A percentile compares a stretch with the other conserved stretches of the same genome.
Evolutionary conservation across 2,113 vertebrate genomes (phyloP).

Genomic region (Peromyscus californicus): DNA sequence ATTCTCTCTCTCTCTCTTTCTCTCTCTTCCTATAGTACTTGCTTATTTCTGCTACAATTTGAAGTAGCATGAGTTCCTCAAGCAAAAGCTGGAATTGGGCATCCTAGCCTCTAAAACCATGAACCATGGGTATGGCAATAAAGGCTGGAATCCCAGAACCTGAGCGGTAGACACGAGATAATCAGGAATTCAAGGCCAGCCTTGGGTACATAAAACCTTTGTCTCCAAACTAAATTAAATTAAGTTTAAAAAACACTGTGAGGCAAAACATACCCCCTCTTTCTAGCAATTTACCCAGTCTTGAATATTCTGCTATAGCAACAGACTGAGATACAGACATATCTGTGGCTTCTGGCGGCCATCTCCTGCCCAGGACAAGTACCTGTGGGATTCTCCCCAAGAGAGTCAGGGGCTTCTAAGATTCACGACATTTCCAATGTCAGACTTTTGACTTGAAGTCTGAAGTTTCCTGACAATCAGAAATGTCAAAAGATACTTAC

Average conservation of each 20-base stretch:
- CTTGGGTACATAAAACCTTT: background rate
- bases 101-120: background rate
- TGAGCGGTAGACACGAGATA: background rate
- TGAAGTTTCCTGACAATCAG: background rate
- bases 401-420: background rate
- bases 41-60: background rate
- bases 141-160: background rate
- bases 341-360: background rate
- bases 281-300: background rate
- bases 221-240: background rate
- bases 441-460: background rate
- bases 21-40: background rate
- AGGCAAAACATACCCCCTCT: background rate
- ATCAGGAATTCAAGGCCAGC: background rate
- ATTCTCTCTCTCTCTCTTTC: background rate
- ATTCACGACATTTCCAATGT: background rate
- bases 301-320: background rate
- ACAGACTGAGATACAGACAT: background rate
- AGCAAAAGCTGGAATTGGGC: background rate
- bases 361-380: background rate
- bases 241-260: background rate
- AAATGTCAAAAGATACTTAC: conserved; percentile 37
- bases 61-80: background rate
- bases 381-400: background rate
- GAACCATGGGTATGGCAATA: background rate